Evolutionary conservation across 2,113 vertebrate genomes (phyloP), one percentile per base, ranked within the genome.

Genomic region (Calonectris borealis): DNA sequence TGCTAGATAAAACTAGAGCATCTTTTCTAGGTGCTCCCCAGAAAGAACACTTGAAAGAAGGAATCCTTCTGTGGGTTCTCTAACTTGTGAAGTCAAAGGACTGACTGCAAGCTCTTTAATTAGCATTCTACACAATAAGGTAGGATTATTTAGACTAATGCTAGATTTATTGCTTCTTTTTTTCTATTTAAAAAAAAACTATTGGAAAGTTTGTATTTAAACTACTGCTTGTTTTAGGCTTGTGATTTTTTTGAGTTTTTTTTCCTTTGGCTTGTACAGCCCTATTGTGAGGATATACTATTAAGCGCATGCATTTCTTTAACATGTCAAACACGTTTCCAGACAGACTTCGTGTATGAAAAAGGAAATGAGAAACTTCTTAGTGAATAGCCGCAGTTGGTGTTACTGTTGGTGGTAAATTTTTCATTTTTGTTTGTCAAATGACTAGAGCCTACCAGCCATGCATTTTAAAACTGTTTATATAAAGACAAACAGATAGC

Each of bases 341-440:
- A 91, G 85, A 22, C 88, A 73, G 87, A 72, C 44, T 76, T 76
- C 0, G 14, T 76, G 58, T 86, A 83, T 0, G 4, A 87, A 95
- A 96, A 96, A 95, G 89, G 94, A 95, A 77, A 82, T 57, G 66
- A 96, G 77, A 69, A 82, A 58, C 87, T 83, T 90, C 36, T 70
- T 73, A 22, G 65, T 85, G 65, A 95, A 68, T 68, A 89, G 48
- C 57, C 36, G 44, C 65, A 68, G 61, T 42, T 96, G 73, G 15
- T 89, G 70, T 92, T 94, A 68, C 72, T 55, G 81, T 87, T 96
- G 86, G 71, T 93, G 73, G 73, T 84, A 72, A 69, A 79, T 48
- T 79, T 64, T 82, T 84, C 16, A 27, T 90, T 93, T 9, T 94
- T 90, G 54, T 88, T 90, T 96, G 82, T 94, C 79, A 94, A 80